phyloP scores from a whole-genome alignment of 1,140 invertebrate genomes.

The honey bee (Apis mellifera) region Amel_HAv3.1 CM009945.2:6207501-6208000 shows the following conservation, averaged over 20 bases:
- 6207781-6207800: conserved; percentile 38
- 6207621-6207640: conserved; percentile 72
- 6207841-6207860: conserved; percentile 39
- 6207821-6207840: conserved; percentile 46
- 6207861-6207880: conserved; percentile 5
- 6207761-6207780: conserved; percentile 33
- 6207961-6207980: conserved; percentile 67
- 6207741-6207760: conserved; percentile 52
- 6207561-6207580: conserved; percentile 45
- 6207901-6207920: conserved; percentile 45
- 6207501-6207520: conserved; percentile 59
- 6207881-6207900: conserved; percentile 34
- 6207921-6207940: conserved; percentile 46
- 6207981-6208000: conserved; percentile 79
- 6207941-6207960: conserved; percentile 51
- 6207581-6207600: conserved; percentile 48
- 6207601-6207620: conserved; percentile 65
- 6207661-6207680: conserved; percentile 73
- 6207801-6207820: conserved; percentile 29
- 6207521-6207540: conserved; percentile 56
- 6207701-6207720: conserved; percentile 58
- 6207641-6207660: conserved; percentile 71
- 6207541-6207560: conserved; percentile 53
- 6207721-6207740: conserved; percentile 46
- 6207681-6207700: conserved; percentile 57